Evolutionary conservation across 2,113 vertebrate species (phyloP), one percentile per base, ranked within the genome.

Genomic region (Mesitornis unicolor): DNA sequence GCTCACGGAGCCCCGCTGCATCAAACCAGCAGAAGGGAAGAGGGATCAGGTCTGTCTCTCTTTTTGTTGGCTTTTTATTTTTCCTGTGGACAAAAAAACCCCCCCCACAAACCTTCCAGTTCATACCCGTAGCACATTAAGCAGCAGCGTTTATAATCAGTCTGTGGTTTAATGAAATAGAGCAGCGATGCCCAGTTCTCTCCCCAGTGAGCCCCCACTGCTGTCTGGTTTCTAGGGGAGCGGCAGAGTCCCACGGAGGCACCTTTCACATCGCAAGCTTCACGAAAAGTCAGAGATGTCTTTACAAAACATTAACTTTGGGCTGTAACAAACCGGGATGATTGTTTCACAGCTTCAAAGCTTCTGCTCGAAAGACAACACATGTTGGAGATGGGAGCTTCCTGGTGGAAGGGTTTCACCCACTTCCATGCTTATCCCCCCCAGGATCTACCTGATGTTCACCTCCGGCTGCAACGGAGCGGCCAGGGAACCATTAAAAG

Each of bases 161-260:
- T n/a, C 56, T 29, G 83, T 50, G 91, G 86, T 81, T 97, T 92
- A 95, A 91, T 77, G 91, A 93, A 92, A 92, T 13, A 60, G 78
- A 96, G 92, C 89, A 96, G 84, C 94, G 94, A 78, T 79, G 79
- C 91, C 91, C 93, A 78, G 61, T 36, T 61, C 77, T 42, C 74
- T 76, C 77, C 96, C 51, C 91, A 65, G 81, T 17, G 79, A 91
- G 73, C 42, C 93, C 87, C 91, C 74, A 26, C 21, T 75, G 64
- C 84, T 42, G 64, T 60, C 78, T 35, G 74, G 91, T 84, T 95
- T 91, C 93, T 75, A 56, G 1, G 7, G 91, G 87, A 94, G 71
- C 5, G 0, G 56, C 31, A 2, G 0, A 73, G 83, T 17, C 40
- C 73, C 67, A 43, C 0, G 0, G 89, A 57, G 57, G 61, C 29